Conservation (phyloP, 2,888 invertebrate species). For the Pedicia rivosa region DNA sequence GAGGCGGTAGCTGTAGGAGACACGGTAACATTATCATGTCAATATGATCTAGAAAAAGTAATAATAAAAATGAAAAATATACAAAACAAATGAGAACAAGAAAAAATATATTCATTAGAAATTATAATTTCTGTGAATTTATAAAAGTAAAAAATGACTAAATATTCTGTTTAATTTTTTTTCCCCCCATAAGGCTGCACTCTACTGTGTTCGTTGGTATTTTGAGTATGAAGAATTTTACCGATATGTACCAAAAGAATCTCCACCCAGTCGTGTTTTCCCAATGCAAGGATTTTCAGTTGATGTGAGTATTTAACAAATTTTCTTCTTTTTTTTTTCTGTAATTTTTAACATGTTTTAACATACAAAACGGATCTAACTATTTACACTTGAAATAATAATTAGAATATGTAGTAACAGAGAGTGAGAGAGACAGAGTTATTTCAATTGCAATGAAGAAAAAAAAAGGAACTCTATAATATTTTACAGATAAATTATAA, state of each 20-base stretch:
- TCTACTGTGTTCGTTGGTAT: conserved; percentile 40
- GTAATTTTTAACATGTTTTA: no score
- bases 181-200: conserved; percentile 13
- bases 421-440: no score
- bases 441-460: no score
- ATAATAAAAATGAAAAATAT: conserved; percentile 6
- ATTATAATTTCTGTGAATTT: not conserved
- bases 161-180: no score
- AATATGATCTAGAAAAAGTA: conserved; percentile 16
- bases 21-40: conserved; percentile 15
- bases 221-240: conserved; percentile 35
- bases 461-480: no score
- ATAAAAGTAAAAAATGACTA: not conserved
- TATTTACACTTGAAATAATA: no score
- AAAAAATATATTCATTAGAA: not conserved
- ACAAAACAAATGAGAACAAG: not conserved
- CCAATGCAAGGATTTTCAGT: conserved; percentile 31
- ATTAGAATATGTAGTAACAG: no score
- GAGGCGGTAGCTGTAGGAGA: conserved; percentile 15
- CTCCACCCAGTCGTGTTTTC: conserved; percentile 32
- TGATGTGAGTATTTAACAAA: conserved; percentile 39
- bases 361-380: no score
- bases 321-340: no score
- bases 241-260: conserved; percentile 34
- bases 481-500: no score